phyloP scores from a whole-genome alignment of 2,113 vertebrate species.

The Agapornis roseicollis region DNA sequence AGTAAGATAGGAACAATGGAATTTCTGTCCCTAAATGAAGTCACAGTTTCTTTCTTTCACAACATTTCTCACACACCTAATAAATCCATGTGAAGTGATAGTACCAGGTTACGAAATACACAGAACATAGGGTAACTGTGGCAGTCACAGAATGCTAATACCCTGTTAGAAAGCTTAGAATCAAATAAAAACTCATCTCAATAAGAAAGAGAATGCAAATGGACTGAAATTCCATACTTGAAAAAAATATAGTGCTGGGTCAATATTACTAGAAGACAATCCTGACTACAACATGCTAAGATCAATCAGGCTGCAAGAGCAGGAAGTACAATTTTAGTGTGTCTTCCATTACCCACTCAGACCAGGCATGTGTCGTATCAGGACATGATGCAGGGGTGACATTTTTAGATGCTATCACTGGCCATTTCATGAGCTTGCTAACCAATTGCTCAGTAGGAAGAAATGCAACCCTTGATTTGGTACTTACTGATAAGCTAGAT shows the following conservation, averaged over 20 bases:
- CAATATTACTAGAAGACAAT: not conserved
- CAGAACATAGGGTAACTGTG: not conserved
- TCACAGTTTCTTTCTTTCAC: not conserved
- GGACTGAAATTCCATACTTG: not conserved
- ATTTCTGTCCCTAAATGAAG: not conserved
- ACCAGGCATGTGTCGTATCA: not conserved
- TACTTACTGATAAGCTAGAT: conserved; percentile 8
- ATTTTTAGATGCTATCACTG: conserved; percentile 48
- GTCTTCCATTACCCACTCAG: not conserved
- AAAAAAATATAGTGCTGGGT: not conserved
- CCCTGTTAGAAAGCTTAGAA: not conserved
- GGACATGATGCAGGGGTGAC: not conserved
- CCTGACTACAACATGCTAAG: not conserved
- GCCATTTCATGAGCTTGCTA: not conserved
- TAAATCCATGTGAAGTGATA: not conserved
- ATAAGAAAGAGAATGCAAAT: not conserved
- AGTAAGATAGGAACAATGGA: not conserved
- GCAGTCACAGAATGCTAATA: not conserved
- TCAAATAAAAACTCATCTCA: not conserved
- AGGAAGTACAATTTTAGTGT: conserved; percentile 19
- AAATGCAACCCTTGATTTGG: not conserved
- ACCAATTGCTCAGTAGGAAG: conserved; percentile 38
- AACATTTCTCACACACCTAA: not conserved
- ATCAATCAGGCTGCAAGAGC: not conserved
- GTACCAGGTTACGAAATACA: not conserved